Base-by-base conservation (phyloP, 1,140 invertebrate species). In the Episyrphus balteatus region DNA sequence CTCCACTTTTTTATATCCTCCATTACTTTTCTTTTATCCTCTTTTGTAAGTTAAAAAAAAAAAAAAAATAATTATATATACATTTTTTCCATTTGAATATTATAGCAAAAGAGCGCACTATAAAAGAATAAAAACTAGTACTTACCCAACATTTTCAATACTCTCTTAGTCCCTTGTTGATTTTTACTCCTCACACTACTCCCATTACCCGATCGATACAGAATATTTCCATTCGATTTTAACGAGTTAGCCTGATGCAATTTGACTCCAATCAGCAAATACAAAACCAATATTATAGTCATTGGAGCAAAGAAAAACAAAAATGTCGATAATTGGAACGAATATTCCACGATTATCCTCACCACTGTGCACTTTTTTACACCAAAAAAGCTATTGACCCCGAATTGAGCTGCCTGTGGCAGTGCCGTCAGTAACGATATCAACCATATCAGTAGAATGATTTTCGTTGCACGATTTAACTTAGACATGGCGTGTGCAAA, bases 401-500 rank as follows among this genome's bases (percentile, higher is more conserved):
- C 83, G 49, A 86, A 85, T 52, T 85, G 82, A 32, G 83, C 77
- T 0, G 82, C 84, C 61, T 84, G 81, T 0, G 92, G 92, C 37
- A 92, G 71, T 3, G 92, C 92, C 12, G 83, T 77, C 33, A 81
- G 71, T 13, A 86, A 67, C 2, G 84, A 82, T 44, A 82, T 53
- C 5, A 83, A 46, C 84, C 84, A 88, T 55, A 86, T 80, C 2
- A 69, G 72, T 8, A 86, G 65, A 12, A 87, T 80, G 49, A 81
- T 80, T 49, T 80, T 78, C 1, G 86, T 73, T 0, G 82, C 83
- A 43, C 84, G 69, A 10, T 80, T 83, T 3, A 86, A 62, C 46
- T 85, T 87, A 0, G 85, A 87, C 74, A 91, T 84, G 2, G 84
- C 89, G 60, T 93, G 89, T 0, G 86, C 83, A 55, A 86, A 72